Evolutionary conservation across 2,113 vertebrate species (phyloP), one percentile per base, ranked within the genome.

Genomic region (Gorsachius goisagi): DNA sequence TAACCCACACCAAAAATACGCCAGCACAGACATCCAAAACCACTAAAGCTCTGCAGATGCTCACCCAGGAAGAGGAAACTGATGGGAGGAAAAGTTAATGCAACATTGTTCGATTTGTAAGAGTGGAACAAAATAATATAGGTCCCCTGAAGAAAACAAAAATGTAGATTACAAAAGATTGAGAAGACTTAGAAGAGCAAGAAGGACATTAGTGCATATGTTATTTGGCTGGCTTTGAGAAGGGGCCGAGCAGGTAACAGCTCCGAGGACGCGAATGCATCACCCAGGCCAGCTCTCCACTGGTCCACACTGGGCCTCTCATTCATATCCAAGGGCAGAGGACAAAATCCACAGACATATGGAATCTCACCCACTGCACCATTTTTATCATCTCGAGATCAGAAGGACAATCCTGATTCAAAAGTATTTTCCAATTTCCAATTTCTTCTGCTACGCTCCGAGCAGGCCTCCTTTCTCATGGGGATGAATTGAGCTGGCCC

Each of bases 181-280:
- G 47, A 78, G 41, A 66, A 12, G 39, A 55, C 49, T 63, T 17
- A 26, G 37, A 60, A 76, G 72, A 71, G 50, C 28, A 79, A 53
- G 49, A 56, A 66, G 21, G n/a, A 24, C 0, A 0, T 2, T 27
- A 79, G 60, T 11, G 41, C 17, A 9, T 6, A 2, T 0, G 1
- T 3, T 32, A 2, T 33, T 27, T 28, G 47, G 15, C 5, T 37
- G 76, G n/a, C 27, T 64, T 37, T 35, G 44, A 59, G 60, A 17
- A 41, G 50, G 23, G 20, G 32, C 50, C 53, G 50, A 64, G 33
- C 33, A 87, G 47, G 15, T 15, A 47, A 47, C 2, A 14, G 63
- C 35, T 45, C 53, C 0, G 1, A 66, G 53, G 30, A 27, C 12
- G 16, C 1, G 0, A 80, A 59, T 1, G 2, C 64, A 39, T 16